Conservation (phyloP, 2,888 invertebrate genomes). For the Keiferia lycopersicella region DNA sequence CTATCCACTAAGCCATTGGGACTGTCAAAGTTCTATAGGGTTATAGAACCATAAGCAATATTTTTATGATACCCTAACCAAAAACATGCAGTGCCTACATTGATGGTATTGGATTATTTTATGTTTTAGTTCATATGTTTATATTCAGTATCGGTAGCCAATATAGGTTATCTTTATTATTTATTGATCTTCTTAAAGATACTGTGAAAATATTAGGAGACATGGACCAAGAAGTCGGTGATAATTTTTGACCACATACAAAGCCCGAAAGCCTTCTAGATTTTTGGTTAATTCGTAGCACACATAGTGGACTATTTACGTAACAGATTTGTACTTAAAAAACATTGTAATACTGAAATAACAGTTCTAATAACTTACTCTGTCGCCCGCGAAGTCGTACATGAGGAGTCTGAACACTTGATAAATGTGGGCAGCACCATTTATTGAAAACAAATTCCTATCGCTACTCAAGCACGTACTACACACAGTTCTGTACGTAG, state of each 20-base stretch:
- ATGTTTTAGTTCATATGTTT: no score
- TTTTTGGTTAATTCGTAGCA: not conserved
- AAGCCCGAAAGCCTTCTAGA: not conserved
- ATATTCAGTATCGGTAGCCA: no score
- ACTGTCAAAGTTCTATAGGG: no score
- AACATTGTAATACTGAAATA: conserved; percentile 22
- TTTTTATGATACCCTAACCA: no score
- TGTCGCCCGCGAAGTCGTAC: conserved; percentile 69
- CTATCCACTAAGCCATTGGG: no score
- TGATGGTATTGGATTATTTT: no score
- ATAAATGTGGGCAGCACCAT: conserved; percentile 52
- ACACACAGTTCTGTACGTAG: conserved; percentile 57
- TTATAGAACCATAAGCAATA: no score
- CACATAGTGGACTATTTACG: not conserved
- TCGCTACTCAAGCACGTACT: conserved; percentile 68
- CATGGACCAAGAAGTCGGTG: no score
- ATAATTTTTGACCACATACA: not conserved
- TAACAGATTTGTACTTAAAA: conserved; percentile 4
- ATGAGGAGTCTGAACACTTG: conserved; percentile 67
- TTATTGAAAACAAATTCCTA: conserved; percentile 60
- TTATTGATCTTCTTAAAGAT: no score
- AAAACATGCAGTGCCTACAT: no score
- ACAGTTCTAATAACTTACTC: conserved; percentile 55
- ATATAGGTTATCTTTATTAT: no score
- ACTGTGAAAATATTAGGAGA: no score